phyloP scores from a whole-genome alignment of 2,113 vertebrate species.

The Nicator chloris region DNA sequence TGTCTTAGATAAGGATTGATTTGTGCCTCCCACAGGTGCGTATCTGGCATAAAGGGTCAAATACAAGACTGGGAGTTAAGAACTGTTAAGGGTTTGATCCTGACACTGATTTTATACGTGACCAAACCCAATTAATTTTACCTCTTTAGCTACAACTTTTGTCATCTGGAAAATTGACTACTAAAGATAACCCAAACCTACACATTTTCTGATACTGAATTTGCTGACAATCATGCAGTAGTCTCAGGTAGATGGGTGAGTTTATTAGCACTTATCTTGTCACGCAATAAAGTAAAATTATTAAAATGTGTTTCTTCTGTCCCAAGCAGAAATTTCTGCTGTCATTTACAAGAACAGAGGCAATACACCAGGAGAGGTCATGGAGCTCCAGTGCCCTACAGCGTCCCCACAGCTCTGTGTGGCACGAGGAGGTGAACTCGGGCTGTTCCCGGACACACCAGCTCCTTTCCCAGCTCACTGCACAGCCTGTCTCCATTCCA shows the following conservation, averaged over 20 bases:
- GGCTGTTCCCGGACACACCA: fast-evolving
- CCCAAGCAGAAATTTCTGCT: background rate
- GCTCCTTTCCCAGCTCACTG: background rate
- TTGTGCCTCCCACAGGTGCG: fast-evolving
- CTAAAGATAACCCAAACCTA: background rate
- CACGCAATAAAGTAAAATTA: background rate
- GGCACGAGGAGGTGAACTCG: fast-evolving
- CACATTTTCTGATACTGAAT: background rate
- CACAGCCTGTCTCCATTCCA: background rate
- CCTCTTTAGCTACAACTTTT: background rate
- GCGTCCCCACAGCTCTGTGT: background rate
- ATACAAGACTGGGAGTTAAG: background rate
- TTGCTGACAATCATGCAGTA: background rate
- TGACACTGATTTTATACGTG: background rate
- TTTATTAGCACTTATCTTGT: background rate
- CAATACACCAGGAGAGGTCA: background rate
- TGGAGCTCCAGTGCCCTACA: background rate
- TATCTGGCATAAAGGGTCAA: background rate
- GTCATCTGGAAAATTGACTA: background rate
- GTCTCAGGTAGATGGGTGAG: background rate
- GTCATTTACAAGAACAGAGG: background rate
- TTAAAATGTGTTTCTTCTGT: background rate
- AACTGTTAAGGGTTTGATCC: background rate
- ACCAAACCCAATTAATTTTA: background rate
- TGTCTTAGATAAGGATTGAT: background rate